Percentiles rank a stretch among this genome's conserved stretches.
Conservation (phyloP, 1,140 invertebrate species). For the Aphis craccivora region DNA sequence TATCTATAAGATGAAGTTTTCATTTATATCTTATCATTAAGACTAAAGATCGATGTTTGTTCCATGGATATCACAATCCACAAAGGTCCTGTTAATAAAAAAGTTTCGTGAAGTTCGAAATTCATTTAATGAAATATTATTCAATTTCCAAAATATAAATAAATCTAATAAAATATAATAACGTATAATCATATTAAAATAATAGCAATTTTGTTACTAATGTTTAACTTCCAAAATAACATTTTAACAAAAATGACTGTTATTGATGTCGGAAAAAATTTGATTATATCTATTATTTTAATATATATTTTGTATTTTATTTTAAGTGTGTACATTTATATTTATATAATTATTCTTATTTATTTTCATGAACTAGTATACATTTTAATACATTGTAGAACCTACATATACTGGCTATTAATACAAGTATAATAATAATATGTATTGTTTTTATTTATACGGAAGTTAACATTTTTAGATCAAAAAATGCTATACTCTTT, state of each 20-base stretch:
- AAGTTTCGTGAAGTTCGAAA: not conserved
- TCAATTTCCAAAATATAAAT: not conserved
- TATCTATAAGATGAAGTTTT: not conserved
- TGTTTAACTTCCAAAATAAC: no score
- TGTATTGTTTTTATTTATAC: not conserved
- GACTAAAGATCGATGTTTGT: not conserved
- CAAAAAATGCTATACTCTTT: not conserved
- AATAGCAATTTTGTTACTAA: no score
- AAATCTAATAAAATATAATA: not conserved
- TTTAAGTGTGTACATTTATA: no score
- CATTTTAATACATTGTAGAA: not conserved
- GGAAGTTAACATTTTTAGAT: not conserved
- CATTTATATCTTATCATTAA: not conserved
- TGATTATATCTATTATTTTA: no score
- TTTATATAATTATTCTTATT: no score
- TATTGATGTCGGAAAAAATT: no score
- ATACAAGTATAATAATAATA: not conserved
- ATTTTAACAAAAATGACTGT: no score
- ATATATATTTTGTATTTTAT: no score
- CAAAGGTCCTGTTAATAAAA: no score
- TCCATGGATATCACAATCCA: not conserved
- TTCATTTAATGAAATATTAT: not conserved
- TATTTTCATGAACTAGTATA: not conserved
- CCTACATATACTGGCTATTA: not conserved
- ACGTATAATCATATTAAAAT: not conserved